A percentile compares a stretch with the other conserved stretches of the same genome.
Conservation (phyloP, 2,888 invertebrate genomes). For the Lingula anatina region DNA sequence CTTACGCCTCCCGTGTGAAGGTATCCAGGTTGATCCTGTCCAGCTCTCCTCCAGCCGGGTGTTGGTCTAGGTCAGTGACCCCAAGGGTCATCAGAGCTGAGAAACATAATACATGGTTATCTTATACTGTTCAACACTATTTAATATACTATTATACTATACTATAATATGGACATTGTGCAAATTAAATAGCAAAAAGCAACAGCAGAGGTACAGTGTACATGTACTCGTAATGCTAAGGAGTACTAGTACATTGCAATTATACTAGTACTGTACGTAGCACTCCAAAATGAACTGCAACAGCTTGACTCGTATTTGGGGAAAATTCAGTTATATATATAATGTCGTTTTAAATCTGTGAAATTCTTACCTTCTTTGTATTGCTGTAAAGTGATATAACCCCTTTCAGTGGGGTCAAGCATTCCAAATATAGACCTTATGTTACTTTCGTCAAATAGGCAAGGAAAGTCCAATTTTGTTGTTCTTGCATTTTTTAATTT, state of each 20-base stretch:
- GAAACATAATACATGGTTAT: constrained; percentile 9
- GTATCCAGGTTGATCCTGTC: constrained; percentile 36
- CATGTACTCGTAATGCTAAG: background rate
- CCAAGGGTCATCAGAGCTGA: constrained; percentile 38
- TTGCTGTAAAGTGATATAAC: constrained; percentile 38
- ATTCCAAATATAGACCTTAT: constrained; percentile 46
- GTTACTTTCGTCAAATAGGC: constrained; percentile 46
- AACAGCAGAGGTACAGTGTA: background rate
- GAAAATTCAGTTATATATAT: no score
- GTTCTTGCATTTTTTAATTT: constrained; percentile 34
- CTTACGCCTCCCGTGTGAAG: constrained; percentile 41
- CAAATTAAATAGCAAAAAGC: no score
- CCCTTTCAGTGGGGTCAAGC: constrained; percentile 46
- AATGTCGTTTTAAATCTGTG: background rate
- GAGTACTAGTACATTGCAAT: background rate
- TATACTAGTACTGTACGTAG: background rate
- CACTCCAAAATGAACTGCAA: no score
- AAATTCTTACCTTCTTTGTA: constrained; percentile 45
- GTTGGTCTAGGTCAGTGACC: constrained; percentile 23
- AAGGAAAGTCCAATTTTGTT: constrained; percentile 32
- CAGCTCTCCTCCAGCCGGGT: constrained; percentile 28
- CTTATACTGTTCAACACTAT: no score
- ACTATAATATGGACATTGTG: no score
- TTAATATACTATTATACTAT: no score
- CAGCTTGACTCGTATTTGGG: no score